Evolutionary conservation across 37 sponge, comb jelly and placozoan genomes (phyloP).

Genomic region (Mnemiopsis leidyi): DNA sequence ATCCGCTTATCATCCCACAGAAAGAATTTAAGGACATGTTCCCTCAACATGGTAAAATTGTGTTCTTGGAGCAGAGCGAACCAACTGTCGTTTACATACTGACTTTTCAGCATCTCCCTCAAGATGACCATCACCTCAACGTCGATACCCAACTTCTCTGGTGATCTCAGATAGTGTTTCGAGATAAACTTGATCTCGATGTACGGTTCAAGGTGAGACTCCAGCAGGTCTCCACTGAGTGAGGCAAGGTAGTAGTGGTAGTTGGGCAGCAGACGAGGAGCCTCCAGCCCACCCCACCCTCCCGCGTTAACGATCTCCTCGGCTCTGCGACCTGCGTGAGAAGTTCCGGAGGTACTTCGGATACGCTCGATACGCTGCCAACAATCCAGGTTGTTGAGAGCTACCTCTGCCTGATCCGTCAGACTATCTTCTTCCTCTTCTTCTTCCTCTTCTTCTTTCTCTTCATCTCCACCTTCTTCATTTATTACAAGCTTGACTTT

Average conservation of each 20-base stretch:
- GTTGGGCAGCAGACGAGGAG: conserved; percentile 12
- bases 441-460: neutral
- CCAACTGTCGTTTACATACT: neutral
- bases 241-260: conserved; percentile 24
- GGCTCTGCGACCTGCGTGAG: neutral
- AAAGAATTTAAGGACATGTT: neutral
- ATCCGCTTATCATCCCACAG: neutral
- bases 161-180: neutral
- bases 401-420: neutral
- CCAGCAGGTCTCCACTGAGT: neutral
- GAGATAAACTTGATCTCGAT: neutral
- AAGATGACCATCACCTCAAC: conserved; percentile 7
- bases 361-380: conserved; percentile 13
- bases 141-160: neutral
- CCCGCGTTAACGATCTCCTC: conserved; percentile 27
- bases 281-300: conserved; percentile 20
- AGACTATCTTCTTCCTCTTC: neutral
- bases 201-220: conserved; percentile 5
- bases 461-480: neutral
- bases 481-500: too few species aligned
- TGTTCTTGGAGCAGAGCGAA: conserved; percentile 13
- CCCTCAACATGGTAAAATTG: neutral
- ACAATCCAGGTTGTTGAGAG: neutral
- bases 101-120: neutral
- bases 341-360: neutral